phyloP scores from a whole-genome alignment of 2,888 invertebrate genomes.

The Pollenia amentaria region DNA sequence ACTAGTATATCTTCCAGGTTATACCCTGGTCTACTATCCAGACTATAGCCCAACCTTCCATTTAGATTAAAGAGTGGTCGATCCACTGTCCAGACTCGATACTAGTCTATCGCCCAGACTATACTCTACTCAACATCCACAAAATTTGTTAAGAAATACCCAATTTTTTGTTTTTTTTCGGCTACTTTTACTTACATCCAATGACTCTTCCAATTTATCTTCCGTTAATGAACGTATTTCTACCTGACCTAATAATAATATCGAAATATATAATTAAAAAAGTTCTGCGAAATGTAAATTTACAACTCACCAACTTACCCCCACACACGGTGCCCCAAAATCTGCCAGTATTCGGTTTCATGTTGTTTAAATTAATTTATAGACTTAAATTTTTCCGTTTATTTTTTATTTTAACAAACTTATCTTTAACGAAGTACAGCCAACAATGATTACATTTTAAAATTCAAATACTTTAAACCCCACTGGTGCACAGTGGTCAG shows the following conservation, averaged over 20 bases:
- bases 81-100: no score
- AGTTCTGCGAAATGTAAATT: slow-evolving; percentile 54
- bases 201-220: slow-evolving; percentile 86
- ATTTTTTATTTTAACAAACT: not conserved
- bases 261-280: slow-evolving; percentile 32
- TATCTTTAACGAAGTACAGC: not conserved
- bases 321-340: slow-evolving; percentile 69
- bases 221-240: slow-evolving; percentile 87
- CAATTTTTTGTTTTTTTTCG: not conserved
- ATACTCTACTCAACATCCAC: no score
- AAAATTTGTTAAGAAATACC: no score
- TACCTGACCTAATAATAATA: slow-evolving; percentile 86
- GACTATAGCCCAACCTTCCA: no score
- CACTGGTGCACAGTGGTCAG: no score
- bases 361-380: slow-evolving; percentile 21
- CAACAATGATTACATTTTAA: not conserved
- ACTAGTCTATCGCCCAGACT: no score
- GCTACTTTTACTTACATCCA: slow-evolving; percentile 85
- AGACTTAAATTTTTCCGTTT: not conserved
- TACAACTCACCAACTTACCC: slow-evolving; percentile 32
- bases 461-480: not conserved
- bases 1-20: no score
- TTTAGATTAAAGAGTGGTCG: no score
- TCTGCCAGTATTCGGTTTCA: slow-evolving; percentile 66
- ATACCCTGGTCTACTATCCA: no score